Conservation (phyloP, 2,113 vertebrate species). For the Promerops cafer region DNA sequence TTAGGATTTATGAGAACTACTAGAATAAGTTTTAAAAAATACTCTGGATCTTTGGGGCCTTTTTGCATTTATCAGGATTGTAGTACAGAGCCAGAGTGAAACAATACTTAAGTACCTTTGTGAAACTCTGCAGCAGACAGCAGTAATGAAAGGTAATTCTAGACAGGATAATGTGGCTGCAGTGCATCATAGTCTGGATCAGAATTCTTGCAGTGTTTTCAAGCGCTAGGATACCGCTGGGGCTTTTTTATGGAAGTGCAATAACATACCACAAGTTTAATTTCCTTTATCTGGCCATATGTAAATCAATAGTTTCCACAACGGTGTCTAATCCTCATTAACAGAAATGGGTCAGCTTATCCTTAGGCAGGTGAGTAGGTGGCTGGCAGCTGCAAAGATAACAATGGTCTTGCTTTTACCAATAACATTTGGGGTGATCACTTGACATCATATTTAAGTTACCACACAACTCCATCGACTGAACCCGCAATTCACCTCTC, state of each 20-base stretch:
- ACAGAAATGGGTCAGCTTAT: neutral
- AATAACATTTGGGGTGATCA: neutral
- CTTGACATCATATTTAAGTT: neutral
- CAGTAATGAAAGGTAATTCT: neutral
- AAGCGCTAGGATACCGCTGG: neutral
- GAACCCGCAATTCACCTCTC: neutral
- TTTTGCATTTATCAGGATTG: neutral
- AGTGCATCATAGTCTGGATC: neutral
- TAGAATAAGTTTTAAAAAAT: neutral
- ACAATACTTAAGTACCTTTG: fast-evolving
- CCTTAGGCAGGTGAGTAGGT: neutral
- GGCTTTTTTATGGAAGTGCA: neutral
- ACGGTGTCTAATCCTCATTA: neutral
- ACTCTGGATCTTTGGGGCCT: neutral
- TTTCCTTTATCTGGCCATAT: neutral
- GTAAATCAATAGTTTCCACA: neutral
- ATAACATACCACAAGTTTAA: neutral
- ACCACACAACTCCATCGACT: neutral
- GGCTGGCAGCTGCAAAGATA: neutral
- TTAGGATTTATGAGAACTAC: neutral
- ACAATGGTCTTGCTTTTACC: neutral
- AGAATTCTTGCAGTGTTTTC: neutral
- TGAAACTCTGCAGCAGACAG: neutral
- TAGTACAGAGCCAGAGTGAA: neutral
- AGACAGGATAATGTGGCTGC: neutral